These are phyloP conservation scores for Branchellion lobata DNA, from an alignment of 2,888 invertebrate species.

Conservation along the genomic window DNA sequence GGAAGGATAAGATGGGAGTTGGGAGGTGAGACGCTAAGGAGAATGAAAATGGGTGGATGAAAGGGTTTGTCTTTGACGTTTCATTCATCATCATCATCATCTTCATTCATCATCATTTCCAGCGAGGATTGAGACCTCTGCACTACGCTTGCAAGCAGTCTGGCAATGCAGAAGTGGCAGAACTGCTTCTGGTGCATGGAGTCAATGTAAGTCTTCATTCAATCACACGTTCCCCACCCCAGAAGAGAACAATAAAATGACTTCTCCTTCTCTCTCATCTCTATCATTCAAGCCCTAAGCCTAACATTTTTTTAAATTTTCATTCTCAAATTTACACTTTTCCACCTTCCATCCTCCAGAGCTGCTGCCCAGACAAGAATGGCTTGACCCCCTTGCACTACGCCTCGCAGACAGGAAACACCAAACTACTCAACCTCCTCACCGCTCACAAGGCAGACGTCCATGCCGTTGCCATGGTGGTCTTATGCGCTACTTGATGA, in stretches of 20 bases:
- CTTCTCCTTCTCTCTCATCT: too few relatives aligned
- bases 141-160: constrained; percentile 32
- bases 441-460: constrained; percentile 26
- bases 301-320: too few relatives aligned
- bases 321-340: too few relatives aligned
- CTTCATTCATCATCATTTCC: background rate
- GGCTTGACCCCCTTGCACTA: constrained; percentile 97
- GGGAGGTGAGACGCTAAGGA: too few relatives aligned
- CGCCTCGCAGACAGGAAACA: constrained; percentile 95
- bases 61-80: too few relatives aligned
- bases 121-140: constrained; percentile 29
- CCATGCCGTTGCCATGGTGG: constrained; percentile 26
- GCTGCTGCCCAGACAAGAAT: constrained; percentile 76
- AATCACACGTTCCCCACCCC: too few relatives aligned
- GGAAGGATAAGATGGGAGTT: too few relatives aligned
- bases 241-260: too few relatives aligned
- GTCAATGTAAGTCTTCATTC: constrained; percentile 62
- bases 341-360: too few relatives aligned
- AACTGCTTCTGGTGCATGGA: constrained; percentile 21
- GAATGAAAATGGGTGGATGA: too few relatives aligned
- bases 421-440: constrained; percentile 70
- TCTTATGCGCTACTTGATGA: background rate
- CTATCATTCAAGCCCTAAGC: too few relatives aligned
- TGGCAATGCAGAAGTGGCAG: constrained; percentile 29
- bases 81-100: too few relatives aligned